Percentiles rank a stretch among this genome's conserved stretches.
These are phyloP conservation scores for Hiodon alosoides DNA, from an alignment of 2,113 vertebrate species.

Conservation along the genomic window DNA sequence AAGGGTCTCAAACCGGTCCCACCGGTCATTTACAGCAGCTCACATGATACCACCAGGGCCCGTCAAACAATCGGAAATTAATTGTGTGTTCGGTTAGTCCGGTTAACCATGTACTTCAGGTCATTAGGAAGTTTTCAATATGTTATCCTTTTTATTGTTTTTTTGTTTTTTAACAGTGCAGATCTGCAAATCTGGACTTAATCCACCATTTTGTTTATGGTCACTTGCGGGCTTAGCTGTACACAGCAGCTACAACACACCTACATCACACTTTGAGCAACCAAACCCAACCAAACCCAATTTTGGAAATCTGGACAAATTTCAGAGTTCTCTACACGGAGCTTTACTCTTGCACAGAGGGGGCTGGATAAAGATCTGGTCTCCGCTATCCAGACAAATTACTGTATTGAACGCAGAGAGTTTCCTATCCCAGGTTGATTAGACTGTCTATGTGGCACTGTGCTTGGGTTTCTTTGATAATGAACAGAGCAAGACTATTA, in stretches of 20 bases:
- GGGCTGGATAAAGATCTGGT: neutral
- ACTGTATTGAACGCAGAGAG: neutral
- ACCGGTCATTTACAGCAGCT: neutral
- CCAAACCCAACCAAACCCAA: too few species aligned
- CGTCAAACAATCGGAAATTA: neutral
- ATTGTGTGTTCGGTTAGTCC: too few species aligned
- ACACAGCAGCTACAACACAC: too few species aligned
- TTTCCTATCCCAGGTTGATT: neutral
- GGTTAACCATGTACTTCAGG: too few species aligned
- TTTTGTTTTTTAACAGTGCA: conserved; percentile 12
- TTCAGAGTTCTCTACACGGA: neutral
- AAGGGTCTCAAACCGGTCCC: conserved; percentile 10
- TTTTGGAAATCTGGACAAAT: neutral
- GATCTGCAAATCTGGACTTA: conserved; percentile 4
- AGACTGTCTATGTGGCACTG: neutral
- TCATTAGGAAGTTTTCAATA: too few species aligned
- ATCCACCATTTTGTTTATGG: neutral
- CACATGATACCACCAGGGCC: neutral
- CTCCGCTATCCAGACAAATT: neutral
- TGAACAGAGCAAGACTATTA: neutral
- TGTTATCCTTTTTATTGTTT: neutral
- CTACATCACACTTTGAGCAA: neutral
- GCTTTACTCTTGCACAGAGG: neutral
- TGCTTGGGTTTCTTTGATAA: neutral
- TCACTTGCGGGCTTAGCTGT: too few species aligned